Percentiles rank a stretch among this genome's conserved stretches.
Evolutionary conservation across 2,888 invertebrate genomes (phyloP).

Genomic region (Cheilosia pagana): DNA sequence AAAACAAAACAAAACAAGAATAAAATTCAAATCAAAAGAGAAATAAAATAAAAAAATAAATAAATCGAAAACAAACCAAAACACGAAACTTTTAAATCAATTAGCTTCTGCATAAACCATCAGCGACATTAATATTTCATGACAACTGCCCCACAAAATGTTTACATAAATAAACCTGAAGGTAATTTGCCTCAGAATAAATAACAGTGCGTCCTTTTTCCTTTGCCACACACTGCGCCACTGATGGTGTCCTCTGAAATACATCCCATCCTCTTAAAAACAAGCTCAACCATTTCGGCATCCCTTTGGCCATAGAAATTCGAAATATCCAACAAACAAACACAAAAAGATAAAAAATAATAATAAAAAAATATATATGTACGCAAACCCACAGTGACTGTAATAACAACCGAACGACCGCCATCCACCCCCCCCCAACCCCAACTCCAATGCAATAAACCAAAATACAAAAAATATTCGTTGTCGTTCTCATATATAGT

Average conservation of each 20-base stretch:
- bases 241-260: not conserved
- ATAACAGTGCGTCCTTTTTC: slow-evolving; percentile 55
- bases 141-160: slow-evolving; percentile 72
- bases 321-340: slow-evolving; percentile 48
- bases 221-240: slow-evolving; percentile 27
- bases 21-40: slow-evolving; percentile 34
- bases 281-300: not conserved
- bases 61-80: slow-evolving; percentile 58
- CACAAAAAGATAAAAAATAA: slow-evolving; percentile 60
- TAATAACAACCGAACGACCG: slow-evolving; percentile 63
- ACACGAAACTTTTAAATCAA: slow-evolving; percentile 74
- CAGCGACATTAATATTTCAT: slow-evolving; percentile 73
- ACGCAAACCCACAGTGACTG: slow-evolving; percentile 54
- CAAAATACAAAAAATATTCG: slow-evolving; percentile 53
- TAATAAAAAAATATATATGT: slow-evolving; percentile 36
- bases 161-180: slow-evolving; percentile 73
- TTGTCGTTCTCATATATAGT: slow-evolving; percentile 48
- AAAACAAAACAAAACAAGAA: slow-evolving; percentile 24
- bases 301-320: slow-evolving; percentile 47
- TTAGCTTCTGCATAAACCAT: slow-evolving; percentile 73
- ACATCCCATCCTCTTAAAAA: not conserved
- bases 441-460: slow-evolving; percentile 51
- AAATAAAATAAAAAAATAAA: slow-evolving; percentile 5
- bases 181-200: slow-evolving; percentile 71
- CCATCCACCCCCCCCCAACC: slow-evolving; percentile 16